Conservation (phyloP, 2,888 invertebrate species). For the Drepana falcataria region DNA sequence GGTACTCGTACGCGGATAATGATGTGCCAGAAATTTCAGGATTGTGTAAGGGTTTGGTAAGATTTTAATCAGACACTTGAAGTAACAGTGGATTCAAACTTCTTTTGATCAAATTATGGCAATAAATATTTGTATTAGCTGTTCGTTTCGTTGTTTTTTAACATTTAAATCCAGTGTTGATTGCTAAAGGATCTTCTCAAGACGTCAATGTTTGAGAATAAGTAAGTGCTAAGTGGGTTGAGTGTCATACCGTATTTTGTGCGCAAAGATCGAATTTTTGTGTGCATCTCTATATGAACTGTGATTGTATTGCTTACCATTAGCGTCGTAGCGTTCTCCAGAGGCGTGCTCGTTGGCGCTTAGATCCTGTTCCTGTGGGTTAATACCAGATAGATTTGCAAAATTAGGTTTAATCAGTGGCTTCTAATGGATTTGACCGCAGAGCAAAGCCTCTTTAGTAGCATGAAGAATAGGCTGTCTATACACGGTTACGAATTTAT, state of each 20-base stretch:
- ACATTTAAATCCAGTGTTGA: conserved; percentile 21
- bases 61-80: neutral
- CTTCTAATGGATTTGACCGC: too few relatives aligned
- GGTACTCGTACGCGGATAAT: conserved; percentile 1
- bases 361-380: conserved; percentile 52
- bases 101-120: neutral
- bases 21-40: neutral
- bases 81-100: neutral
- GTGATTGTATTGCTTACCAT: conserved; percentile 38
- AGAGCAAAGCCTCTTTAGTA: too few relatives aligned
- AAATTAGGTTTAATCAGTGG: neutral
- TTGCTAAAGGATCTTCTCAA: conserved; percentile 6
- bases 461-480: too few relatives aligned
- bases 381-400: conserved; percentile 4
- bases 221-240: conserved; percentile 28
- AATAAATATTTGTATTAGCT: too few relatives aligned
- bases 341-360: conserved; percentile 40
- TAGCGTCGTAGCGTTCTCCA: conserved; percentile 46
- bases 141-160: too few relatives aligned
- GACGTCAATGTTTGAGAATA: conserved; percentile 11
- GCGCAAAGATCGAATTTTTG: conserved; percentile 16
- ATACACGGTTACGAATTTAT: too few relatives aligned
- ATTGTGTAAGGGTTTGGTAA: neutral
- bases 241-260: conserved; percentile 17
- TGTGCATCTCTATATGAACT: conserved; percentile 14